These are phyloP conservation scores for Drosophila gunungcola DNA, from an alignment of 1,140 invertebrate species.

Conservation along the genomic window DNA sequence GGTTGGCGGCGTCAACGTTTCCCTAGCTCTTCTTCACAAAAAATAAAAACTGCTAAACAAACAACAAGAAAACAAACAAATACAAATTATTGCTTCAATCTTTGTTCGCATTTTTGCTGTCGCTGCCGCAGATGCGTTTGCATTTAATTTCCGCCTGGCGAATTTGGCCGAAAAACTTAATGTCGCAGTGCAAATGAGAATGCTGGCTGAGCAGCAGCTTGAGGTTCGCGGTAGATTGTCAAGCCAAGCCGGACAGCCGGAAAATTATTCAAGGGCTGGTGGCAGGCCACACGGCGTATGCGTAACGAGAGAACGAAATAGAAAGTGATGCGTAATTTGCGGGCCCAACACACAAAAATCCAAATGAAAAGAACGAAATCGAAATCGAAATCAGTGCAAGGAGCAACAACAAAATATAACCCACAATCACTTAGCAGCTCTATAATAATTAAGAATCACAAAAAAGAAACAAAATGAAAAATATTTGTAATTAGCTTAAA, in stretches of 20 bases:
- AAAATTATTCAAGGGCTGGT: constrained; percentile 26
- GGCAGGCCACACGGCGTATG: constrained; percentile 72
- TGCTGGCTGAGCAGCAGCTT: constrained; percentile 21
- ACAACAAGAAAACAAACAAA: constrained; percentile 2
- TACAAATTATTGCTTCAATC: constrained; percentile 38
- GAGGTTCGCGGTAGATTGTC: constrained; percentile 16
- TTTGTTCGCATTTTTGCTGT: constrained; percentile 37
- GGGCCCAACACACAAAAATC: constrained; percentile 34
- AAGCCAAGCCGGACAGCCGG: constrained; percentile 28
- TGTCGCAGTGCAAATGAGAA: constrained; percentile 23
- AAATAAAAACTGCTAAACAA: constrained; percentile 3
- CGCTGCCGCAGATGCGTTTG: constrained; percentile 11
- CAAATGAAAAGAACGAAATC: not conserved
- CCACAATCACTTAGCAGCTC: constrained; percentile 42
- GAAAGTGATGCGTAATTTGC: constrained; percentile 82
- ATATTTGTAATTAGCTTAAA: constrained; percentile 33
- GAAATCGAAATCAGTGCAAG: constrained; percentile 16
- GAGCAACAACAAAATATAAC: constrained; percentile 2
- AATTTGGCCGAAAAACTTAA: constrained; percentile 13
- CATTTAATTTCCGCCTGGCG: constrained; percentile 6
- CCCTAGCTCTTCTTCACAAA: constrained; percentile 40
- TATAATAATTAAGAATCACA: constrained; percentile 33
- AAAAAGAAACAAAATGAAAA: constrained; percentile 3
- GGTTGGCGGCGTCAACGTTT: constrained; percentile 71
- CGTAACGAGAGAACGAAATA: constrained; percentile 78